Conservation (phyloP, 2,888 invertebrate genomes). For the Caenorhabditis sulstoni region DNA sequence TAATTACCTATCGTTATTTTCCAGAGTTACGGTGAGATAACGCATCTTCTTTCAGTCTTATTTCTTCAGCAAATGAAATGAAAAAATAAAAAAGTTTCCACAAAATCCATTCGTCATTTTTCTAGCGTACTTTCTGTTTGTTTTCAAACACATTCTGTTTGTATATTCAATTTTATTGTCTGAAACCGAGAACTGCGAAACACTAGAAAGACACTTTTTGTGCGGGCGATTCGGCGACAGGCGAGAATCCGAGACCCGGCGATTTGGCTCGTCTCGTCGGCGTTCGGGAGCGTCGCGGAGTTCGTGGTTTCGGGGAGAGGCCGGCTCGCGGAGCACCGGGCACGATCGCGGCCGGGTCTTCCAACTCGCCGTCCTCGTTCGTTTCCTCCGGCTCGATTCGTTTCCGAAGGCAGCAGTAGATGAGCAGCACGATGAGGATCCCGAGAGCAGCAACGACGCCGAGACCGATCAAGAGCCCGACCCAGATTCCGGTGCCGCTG, state of each 20-base stretch:
- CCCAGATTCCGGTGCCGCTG: neutral
- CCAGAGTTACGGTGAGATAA: neutral
- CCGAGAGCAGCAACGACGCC: neutral
- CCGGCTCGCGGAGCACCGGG: no score
- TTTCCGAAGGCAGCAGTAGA: constrained; percentile 3
- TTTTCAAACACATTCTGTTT: no score
- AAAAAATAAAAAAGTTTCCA: no score
- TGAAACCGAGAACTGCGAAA: no score
- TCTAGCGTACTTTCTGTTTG: no score
- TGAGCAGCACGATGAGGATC: neutral
- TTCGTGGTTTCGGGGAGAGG: neutral
- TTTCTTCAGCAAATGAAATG: neutral
- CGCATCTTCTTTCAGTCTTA: neutral
- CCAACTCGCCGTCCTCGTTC: neutral
- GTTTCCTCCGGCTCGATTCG: neutral
- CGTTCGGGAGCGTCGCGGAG: neutral
- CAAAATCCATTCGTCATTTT: no score
- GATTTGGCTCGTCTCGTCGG: neutral
- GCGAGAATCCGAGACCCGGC: neutral
- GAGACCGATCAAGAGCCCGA: neutral
- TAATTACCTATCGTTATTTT: no score
- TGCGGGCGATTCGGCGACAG: neutral
- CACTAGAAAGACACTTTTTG: no score
- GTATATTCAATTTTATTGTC: no score
- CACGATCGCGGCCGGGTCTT: no score